Percentiles rank a stretch among this genome's conserved stretches.
Conservation (phyloP, 2,113 vertebrate species). For the Amazona vittata region DNA sequence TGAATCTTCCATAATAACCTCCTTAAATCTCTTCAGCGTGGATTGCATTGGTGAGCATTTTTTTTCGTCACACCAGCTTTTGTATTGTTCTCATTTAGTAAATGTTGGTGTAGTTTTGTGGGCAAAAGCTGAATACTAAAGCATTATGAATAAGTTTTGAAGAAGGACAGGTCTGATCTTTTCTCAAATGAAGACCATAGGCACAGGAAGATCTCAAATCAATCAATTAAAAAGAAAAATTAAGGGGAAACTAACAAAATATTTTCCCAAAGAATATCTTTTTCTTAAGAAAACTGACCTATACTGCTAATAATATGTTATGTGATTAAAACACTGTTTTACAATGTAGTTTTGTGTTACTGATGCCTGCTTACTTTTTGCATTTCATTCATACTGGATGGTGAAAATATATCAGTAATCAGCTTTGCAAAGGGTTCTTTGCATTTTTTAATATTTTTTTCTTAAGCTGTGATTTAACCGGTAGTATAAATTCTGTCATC, state of each 20-base stretch:
- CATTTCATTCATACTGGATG: neutral
- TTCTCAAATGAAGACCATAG: neutral
- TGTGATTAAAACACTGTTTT: neutral
- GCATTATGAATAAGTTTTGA: neutral
- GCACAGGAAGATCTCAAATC: neutral
- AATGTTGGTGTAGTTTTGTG: neutral
- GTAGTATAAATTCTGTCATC: neutral
- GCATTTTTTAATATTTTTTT: neutral
- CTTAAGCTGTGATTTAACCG: neutral
- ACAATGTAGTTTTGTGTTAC: neutral
- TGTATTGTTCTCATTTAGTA: neutral
- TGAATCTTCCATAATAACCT: constrained; percentile 67
- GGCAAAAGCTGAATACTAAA: neutral
- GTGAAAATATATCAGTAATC: neutral
- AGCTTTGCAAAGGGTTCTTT: neutral
- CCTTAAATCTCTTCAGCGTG: constrained; percentile 79
- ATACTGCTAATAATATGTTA: neutral
- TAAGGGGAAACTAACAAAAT: neutral
- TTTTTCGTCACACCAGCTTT: neutral
- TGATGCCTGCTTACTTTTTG: neutral
- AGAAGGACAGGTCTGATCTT: neutral
- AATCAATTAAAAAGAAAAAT: neutral
- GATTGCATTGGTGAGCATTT: constrained; percentile 85
- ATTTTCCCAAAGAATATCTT: neutral
- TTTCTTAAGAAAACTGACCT: neutral